Evolutionary conservation across 2,888 invertebrate species (phyloP).

Genomic region (Amphipoea lucens): DNA sequence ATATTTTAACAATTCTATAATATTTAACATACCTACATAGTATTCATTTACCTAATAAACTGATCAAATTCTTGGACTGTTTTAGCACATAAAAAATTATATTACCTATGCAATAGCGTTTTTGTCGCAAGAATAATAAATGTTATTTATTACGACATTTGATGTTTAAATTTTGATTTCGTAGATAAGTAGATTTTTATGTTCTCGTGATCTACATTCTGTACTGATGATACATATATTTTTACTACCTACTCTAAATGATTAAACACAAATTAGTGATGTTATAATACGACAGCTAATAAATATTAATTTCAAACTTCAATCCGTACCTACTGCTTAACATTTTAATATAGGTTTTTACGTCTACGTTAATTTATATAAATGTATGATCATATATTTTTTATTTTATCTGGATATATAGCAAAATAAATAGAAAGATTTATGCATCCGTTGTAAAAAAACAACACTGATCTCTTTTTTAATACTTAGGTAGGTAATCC

Average conservation of each 20-base stretch:
- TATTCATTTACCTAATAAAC: constrained; percentile 37
- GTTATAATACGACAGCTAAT: constrained; percentile 61
- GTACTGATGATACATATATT: constrained; percentile 48
- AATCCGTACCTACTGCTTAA: constrained; percentile 28
- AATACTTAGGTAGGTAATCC: neutral
- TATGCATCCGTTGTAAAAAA: constrained; percentile 37
- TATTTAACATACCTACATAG: constrained; percentile 23
- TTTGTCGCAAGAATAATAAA: constrained; percentile 56
- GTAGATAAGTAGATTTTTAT: constrained; percentile 61
- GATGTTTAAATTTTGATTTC: constrained; percentile 55
- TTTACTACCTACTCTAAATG: constrained; percentile 41
- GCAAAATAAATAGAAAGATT: constrained; percentile 42
- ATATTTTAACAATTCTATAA: constrained; percentile 38
- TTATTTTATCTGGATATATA: constrained; percentile 26
- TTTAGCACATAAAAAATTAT: constrained; percentile 52
- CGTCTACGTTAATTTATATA: constrained; percentile 40
- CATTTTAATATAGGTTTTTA: constrained; percentile 42
- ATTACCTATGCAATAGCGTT: constrained; percentile 56
- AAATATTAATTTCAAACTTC: constrained; percentile 50
- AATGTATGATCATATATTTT: constrained; percentile 37
- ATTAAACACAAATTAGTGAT: constrained; percentile 60
- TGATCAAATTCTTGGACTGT: constrained; percentile 48
- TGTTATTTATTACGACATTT: constrained; percentile 58
- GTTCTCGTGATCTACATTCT: constrained; percentile 51
- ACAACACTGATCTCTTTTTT: constrained; percentile 18